Evolutionary conservation across 1,140 invertebrate species (phyloP), one percentile per base, ranked within the genome.

Genomic region (Radopholus similis): DNA sequence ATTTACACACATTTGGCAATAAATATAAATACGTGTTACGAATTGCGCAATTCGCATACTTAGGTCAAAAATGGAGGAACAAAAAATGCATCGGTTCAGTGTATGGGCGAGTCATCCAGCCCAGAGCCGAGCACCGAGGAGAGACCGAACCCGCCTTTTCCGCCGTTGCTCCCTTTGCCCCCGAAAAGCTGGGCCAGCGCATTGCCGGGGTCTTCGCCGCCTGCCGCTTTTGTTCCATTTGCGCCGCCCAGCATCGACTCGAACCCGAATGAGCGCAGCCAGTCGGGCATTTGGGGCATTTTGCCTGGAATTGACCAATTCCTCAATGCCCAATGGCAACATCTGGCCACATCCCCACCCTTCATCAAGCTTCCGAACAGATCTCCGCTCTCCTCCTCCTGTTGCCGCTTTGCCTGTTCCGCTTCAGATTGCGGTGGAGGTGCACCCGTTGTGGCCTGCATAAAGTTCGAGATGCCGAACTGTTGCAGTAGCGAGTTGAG

Each of bases 211-310:
- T 62, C 49, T 47, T 47, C 30, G 28, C 59, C 59, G 30, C 21
- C 47, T 11, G n/a, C 18, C 47, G 47, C 9, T 15, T 51, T 51
- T 51, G 47, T 51, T 11, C 8, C 47, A 26, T 51, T 51, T 6
- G 47, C 30, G 21, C 47, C 21, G 5, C 30, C 18, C 42, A 62
- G 8, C 11, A 62, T 47, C 11, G 35, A 40, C 26, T 62, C 59
- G 9, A 62, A 18, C 1, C 59, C 59, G 18, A 62, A 62, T 51
- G 42, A 49, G 1, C 38, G 42, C 5, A 62, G 34, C 40, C 40
- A 62, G 30, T 62, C 59, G 21, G 59, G 59, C 59, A 62, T 62
- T 49, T 62, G 59, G 2, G 59, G 59, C 32, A 62, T 28, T 62
- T 62, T 42, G 28, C 59, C 59, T 18, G 28, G 13, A 51, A 26